Evolutionary conservation across 2,888 invertebrate genomes (phyloP).

Genomic region (Diogma glabrata): DNA sequence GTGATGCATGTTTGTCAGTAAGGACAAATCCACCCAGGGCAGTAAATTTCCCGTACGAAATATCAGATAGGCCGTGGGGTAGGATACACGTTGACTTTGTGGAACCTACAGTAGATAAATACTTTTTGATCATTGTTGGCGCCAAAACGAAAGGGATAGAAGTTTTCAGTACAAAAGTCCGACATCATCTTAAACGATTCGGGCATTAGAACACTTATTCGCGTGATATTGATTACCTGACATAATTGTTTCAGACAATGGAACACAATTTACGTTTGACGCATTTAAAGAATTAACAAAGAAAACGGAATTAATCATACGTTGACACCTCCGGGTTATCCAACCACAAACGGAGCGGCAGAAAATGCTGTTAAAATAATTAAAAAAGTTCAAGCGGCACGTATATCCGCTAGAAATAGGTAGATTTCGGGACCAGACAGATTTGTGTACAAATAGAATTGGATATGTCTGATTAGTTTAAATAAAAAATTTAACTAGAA

Average conservation of each 20-base stretch:
- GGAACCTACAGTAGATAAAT: neutral
- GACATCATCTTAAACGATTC: too few relatives aligned
- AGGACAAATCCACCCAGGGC: neutral
- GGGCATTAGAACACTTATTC: neutral
- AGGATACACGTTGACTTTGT: neutral
- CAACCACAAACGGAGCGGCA: neutral
- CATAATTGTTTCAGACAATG: conserved; percentile 1
- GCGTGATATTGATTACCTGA: neutral
- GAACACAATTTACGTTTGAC: neutral
- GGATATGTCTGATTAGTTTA: too few relatives aligned
- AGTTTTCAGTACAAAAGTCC: too few relatives aligned
- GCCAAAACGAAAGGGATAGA: too few relatives aligned
- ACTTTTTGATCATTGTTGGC: neutral
- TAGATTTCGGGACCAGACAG: too few relatives aligned
- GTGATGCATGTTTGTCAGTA: conserved; percentile 2
- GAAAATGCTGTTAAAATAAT: conserved; percentile 5
- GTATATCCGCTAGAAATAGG: too few relatives aligned
- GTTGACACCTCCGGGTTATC: conserved; percentile 1
- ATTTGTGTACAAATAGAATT: too few relatives aligned
- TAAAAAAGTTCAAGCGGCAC: too few relatives aligned
- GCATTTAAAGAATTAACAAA: conserved; percentile 2
- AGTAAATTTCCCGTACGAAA: neutral
- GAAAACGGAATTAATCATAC: too few relatives aligned
- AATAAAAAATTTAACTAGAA: too few relatives aligned
- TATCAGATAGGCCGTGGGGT: neutral